phyloP scores from a whole-genome alignment of 92 coral and sea anemone species.

The Umimayanthus chanpuru region DNA sequence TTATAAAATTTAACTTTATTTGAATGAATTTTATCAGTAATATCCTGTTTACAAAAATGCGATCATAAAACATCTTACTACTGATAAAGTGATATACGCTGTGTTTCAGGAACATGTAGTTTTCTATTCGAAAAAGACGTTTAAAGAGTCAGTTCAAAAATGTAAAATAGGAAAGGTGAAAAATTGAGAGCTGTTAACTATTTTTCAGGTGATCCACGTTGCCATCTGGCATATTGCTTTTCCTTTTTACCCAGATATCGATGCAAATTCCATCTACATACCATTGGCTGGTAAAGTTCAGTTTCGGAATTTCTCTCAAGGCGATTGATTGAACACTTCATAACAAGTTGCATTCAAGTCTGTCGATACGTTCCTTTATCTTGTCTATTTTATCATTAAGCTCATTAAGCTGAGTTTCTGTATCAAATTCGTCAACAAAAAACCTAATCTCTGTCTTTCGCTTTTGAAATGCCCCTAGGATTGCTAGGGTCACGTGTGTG shows the following conservation, averaged over 20 bases:
- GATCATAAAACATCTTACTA: no score
- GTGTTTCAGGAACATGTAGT: no score
- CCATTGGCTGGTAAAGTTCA: no score
- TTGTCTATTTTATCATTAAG: neutral
- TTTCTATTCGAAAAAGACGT: no score
- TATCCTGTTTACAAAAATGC: no score
- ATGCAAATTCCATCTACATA: neutral
- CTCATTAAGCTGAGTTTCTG: neutral
- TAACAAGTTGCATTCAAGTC: neutral
- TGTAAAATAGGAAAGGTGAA: neutral
- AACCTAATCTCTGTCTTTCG: constrained; percentile 10
- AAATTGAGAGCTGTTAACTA: neutral
- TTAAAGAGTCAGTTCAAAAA: neutral
- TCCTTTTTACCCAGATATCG: no score
- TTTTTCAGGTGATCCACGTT: neutral
- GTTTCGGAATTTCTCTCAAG: no score
- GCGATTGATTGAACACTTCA: no score
- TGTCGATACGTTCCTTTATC: neutral
- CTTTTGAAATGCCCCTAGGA: constrained; percentile 11
- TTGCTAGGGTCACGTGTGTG: constrained; percentile 15
- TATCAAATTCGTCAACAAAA: neutral
- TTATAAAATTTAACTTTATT: no score
- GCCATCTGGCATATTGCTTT: neutral
- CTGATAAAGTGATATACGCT: no score
- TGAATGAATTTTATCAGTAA: no score